A percentile compares a stretch with the other conserved stretches of the same genome.
phyloP scores from a whole-genome alignment of 2,797 vertebrate species.

The Intellagama lesueurii region DNA sequence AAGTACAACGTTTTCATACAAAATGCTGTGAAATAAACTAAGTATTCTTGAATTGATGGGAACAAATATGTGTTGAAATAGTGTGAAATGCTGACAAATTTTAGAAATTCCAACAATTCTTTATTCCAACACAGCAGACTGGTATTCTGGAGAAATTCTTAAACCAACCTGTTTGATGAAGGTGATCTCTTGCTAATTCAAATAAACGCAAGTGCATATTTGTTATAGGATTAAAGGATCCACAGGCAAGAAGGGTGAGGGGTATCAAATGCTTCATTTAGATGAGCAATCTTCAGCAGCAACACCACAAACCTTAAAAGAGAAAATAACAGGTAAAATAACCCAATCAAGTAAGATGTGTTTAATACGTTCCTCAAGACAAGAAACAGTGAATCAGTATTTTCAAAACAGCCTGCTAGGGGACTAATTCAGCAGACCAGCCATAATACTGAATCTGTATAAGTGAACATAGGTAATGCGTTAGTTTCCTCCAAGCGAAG shows the following conservation, averaged over 20 bases:
- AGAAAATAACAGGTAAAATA: conserved; percentile 36
- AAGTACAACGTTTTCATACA: neutral
- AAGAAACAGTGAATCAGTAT: neutral
- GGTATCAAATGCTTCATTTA: conserved; percentile 85
- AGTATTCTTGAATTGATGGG: conserved; percentile 12
- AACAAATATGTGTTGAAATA: conserved; percentile 34
- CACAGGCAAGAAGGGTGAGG: conserved; percentile 88
- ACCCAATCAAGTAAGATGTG: neutral
- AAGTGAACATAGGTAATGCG: neutral
- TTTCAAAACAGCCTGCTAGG: neutral
- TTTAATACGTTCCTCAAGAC: neutral
- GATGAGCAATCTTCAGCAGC: conserved; percentile 10
- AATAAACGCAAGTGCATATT: conserved; percentile 94
- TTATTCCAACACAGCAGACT: neutral
- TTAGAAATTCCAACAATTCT: neutral
- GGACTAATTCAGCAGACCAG: neutral
- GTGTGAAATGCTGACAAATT: neutral
- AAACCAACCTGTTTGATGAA: conserved; percentile 82
- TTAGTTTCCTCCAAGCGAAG: neutral
- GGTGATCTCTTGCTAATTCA: conserved; percentile 91
- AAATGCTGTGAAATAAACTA: conserved; percentile 9
- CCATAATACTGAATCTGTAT: too few species aligned
- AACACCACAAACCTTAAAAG: conserved; percentile 60
- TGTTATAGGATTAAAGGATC: conserved; percentile 95
- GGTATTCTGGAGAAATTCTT: neutral